These are phyloP conservation scores for Himalopsyche phryganea DNA, from an alignment of 1,140 invertebrate genomes.

Conservation along the genomic window DNA sequence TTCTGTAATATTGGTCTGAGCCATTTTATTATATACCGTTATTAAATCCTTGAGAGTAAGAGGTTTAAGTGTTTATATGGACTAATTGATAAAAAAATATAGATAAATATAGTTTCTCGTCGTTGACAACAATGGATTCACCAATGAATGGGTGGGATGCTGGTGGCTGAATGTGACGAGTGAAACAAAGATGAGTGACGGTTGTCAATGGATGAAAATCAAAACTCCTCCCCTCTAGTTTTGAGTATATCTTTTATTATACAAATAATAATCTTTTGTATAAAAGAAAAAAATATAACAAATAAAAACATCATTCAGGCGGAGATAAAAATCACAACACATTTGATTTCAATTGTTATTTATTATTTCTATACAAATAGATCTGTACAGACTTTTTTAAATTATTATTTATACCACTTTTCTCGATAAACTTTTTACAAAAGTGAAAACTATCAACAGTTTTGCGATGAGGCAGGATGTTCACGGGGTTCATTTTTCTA, in stretches of 20 bases:
- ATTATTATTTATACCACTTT: conserved; percentile 51
- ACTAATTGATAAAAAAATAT: too few species aligned
- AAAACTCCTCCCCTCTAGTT: conserved; percentile 10
- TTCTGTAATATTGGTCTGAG: too few species aligned
- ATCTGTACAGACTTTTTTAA: conserved; percentile 56
- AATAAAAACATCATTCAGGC: conserved; percentile 14
- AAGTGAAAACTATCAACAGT: conserved; percentile 55
- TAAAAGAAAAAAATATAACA: conserved; percentile 18
- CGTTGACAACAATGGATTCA: too few species aligned
- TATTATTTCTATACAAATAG: conserved; percentile 58
- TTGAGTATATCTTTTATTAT: conserved; percentile 17
- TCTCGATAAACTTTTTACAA: conserved; percentile 56
- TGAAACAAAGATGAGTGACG: too few species aligned
- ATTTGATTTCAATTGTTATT: conserved; percentile 45
- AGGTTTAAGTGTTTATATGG: too few species aligned
- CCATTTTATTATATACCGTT: too few species aligned
- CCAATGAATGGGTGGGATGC: too few species aligned
- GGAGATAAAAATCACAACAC: conserved; percentile 48
- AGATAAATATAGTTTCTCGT: too few species aligned
- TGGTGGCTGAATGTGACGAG: conserved; percentile 40
- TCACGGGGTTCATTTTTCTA: conserved; percentile 1
- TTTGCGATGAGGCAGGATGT: conserved; percentile 1
- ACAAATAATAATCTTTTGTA: conserved; percentile 14
- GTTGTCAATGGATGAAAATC: conserved; percentile 22
- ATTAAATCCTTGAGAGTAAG: too few species aligned